These are phyloP conservation scores for Leucoma salicis DNA, from an alignment of 2,888 invertebrate genomes.

Conservation along the genomic window DNA sequence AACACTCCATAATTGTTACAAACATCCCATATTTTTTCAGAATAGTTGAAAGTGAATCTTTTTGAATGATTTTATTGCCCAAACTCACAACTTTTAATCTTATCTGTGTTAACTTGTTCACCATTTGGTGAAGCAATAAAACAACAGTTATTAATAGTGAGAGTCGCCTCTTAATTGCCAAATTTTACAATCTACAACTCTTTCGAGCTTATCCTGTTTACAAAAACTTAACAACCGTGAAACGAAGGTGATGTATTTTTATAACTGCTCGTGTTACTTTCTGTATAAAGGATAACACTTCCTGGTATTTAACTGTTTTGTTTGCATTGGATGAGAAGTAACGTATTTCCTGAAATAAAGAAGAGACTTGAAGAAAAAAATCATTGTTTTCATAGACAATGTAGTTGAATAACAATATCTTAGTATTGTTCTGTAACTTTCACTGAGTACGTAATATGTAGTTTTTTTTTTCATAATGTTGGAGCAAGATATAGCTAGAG, in stretches of 20 bases:
- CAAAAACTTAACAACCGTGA: constrained; percentile 28
- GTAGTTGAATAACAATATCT: not conserved
- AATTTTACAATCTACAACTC: constrained; percentile 25
- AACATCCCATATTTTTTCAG: not conserved
- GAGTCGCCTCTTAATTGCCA: constrained; percentile 38
- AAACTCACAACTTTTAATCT: constrained; percentile 2
- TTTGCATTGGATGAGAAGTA: not conserved
- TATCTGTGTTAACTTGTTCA: constrained; percentile 13
- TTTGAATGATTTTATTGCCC: constrained; percentile 1
- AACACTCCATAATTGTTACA: too few species aligned
- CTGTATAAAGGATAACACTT: constrained; percentile 8
- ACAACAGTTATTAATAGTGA: constrained; percentile 43
- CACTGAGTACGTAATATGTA: too few species aligned
- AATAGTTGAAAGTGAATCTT: constrained; percentile 9
- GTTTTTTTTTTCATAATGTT: too few species aligned
- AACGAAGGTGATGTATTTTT: constrained; percentile 10
- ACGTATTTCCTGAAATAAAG: not conserved
- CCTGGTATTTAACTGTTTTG: not conserved
- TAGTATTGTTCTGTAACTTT: too few species aligned
- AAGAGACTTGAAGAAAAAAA: not conserved
- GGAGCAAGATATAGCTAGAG: too few species aligned
- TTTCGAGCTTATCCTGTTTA: constrained; percentile 39
- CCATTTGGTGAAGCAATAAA: constrained; percentile 24
- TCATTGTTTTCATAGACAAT: not conserved
- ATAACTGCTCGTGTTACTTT: constrained; percentile 12